Conservation (phyloP, 2,113 vertebrate genomes). For the Aspiorhynchus laticeps region DNA sequence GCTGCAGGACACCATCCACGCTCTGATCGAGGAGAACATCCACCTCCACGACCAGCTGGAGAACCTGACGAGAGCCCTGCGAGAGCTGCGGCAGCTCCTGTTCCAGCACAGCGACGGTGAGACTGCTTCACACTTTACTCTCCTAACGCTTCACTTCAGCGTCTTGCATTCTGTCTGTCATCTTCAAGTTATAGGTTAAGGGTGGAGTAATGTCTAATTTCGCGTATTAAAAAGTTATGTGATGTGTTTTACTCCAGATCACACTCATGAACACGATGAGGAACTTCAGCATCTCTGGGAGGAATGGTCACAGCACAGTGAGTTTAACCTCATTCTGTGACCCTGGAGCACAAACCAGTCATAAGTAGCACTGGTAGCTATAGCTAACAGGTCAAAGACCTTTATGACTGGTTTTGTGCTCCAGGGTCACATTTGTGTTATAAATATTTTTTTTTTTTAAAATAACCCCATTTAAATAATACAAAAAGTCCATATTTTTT, state of each 20-base stretch:
- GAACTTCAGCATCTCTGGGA: conserved; percentile 73
- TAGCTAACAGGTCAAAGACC: too few species aligned
- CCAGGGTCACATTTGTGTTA: too few species aligned
- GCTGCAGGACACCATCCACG: conserved; percentile 80
- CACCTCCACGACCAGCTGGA: conserved; percentile 79
- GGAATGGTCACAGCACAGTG: conserved; percentile 76
- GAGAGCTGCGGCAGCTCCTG: conserved; percentile 73
- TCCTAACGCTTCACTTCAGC: too few species aligned
- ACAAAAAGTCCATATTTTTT: neutral
- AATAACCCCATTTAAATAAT: neutral
- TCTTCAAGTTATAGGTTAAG: too few species aligned
- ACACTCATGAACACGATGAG: conserved; percentile 52
- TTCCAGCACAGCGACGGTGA: conserved; percentile 61
- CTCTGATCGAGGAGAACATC: conserved; percentile 79
- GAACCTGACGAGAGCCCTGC: conserved; percentile 77
- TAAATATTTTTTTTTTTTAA: too few species aligned
- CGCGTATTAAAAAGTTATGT: too few species aligned
- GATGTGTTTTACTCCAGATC: conserved; percentile 25
- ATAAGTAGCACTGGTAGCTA: too few species aligned
- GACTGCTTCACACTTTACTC: too few species aligned
- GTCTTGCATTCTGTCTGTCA: too few species aligned
- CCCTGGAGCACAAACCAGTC: neutral
- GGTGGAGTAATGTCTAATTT: neutral
- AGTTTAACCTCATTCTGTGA: conserved; percentile 66
- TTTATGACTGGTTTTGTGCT: too few species aligned